A percentile compares a stretch with the other conserved stretches of the same genome.
Evolutionary conservation across 2,113 vertebrate genomes (phyloP).

Genomic region (Peucedramus taeniatus): DNA sequence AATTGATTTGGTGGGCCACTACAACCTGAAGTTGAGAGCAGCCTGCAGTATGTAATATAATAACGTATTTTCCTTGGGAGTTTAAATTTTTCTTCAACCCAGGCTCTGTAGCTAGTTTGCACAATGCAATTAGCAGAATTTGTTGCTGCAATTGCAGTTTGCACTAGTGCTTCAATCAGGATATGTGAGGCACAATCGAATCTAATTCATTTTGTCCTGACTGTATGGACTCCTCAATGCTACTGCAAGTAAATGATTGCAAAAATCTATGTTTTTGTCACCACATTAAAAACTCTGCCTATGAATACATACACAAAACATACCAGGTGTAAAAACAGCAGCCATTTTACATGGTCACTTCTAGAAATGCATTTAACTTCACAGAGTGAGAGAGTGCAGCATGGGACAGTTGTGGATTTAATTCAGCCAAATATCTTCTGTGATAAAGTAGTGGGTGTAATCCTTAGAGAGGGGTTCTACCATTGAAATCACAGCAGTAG

Average conservation of each 20-base stretch:
- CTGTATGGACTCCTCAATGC: background rate
- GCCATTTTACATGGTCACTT: background rate
- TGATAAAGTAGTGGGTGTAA: background rate
- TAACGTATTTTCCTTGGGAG: background rate
- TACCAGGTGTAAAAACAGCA: background rate
- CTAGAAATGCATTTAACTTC: background rate
- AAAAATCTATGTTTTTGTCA: background rate
- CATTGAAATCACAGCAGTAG: background rate
- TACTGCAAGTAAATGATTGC: background rate
- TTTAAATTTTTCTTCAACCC: background rate
- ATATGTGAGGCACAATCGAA: background rate
- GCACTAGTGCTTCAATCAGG: background rate
- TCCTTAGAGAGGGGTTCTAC: background rate
- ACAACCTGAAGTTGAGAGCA: background rate
- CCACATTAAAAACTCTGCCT: background rate
- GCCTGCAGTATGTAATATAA: background rate
- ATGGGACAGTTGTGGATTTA: background rate
- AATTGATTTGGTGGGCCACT: background rate
- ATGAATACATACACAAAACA: background rate
- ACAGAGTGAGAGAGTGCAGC: background rate
- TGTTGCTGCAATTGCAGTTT: background rate
- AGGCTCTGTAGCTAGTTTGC: background rate
- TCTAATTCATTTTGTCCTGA: slow-evolving; percentile 14
- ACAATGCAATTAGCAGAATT: slow-evolving; percentile 20
- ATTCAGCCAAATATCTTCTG: background rate